phyloP scores from a whole-genome alignment of 1,140 invertebrate species.

The Hirudo medicinalis region DNA sequence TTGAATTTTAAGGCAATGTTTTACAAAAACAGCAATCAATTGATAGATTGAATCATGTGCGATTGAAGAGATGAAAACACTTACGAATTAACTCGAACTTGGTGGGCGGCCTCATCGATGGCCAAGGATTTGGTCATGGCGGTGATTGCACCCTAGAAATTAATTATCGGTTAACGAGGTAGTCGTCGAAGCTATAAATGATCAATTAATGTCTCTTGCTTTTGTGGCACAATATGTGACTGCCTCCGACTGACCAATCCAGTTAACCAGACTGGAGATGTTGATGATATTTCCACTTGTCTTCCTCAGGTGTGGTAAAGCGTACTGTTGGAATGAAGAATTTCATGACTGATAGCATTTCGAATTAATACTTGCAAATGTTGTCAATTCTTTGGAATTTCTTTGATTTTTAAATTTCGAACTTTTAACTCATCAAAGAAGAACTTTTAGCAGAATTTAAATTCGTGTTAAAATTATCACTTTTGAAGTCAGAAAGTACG shows the following conservation, averaged over 20 bases:
- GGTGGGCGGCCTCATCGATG: slow-evolving; percentile 35
- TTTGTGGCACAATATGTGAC: slow-evolving; percentile 37
- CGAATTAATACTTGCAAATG: no score
- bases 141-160: slow-evolving; percentile 33
- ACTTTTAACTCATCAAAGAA: no score
- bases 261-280: slow-evolving; percentile 33
- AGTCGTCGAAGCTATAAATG: background rate
- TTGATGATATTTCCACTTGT: slow-evolving; percentile 38
- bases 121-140: slow-evolving; percentile 36
- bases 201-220: slow-evolving; percentile 24
- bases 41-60: no score
- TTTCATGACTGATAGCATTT: no score
- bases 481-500: slow-evolving; percentile 32
- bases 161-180: background rate
- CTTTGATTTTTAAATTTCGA: background rate
- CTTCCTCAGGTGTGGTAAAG: slow-evolving; percentile 35
- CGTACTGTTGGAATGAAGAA: slow-evolving; percentile 24
- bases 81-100: slow-evolving; percentile 37
- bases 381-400: no score
- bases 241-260: slow-evolving; percentile 34
- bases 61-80: slow-evolving; percentile 20
- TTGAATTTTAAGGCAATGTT: no score
- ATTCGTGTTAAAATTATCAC: slow-evolving; percentile 23
- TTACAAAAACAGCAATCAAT: no score
- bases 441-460: no score